Base-by-base conservation (phyloP, 2,797 vertebrate species). In the Hafferia zeledoni region DNA sequence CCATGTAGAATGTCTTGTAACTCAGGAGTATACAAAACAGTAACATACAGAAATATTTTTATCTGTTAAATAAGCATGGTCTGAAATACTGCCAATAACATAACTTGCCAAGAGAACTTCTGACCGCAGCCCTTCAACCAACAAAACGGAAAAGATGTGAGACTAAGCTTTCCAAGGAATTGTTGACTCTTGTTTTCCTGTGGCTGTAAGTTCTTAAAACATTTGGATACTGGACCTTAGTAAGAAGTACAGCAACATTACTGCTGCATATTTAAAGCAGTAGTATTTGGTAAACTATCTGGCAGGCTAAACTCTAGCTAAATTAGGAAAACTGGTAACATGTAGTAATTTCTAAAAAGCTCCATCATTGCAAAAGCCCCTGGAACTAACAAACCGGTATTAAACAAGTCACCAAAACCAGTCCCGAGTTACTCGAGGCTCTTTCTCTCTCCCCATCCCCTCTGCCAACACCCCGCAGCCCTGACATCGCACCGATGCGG, bases 371-470 rank as follows among this genome's bases (percentile, higher is more conserved):
- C 43, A 70, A 86, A 79, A 80, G 35, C 20, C 5, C 15, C n/a
- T 39, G 4, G 31, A 69, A 81, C 20, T 79, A 86, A 85, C 33
- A 63, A 53, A 47, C 11, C 15, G 33, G 3, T 18, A 70, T 23
- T 31, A 49, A 2, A 43, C 7, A 55, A 9, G 24, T 76, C 37
- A 69, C 41, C 23, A 49, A 79, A 85, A 81, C 5, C 47, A 61
- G 41, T 12, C 4, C 22, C 35, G 9, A 7, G 19, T 24, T 30
- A 44, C 13, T 24, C 8, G 1, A 20, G 63, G 6, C 1, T 6
- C 31, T 22, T 64, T n/a, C 27, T 65, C 23, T 13, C 13, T 37
- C 35, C 41, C 17, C 3, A 6, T 9, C 27, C 37, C 19, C 28
- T 41, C 28, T 9, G 13, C 22, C 60, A 63, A 31, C 43, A 20